Conservation (phyloP, 2,797 vertebrate genomes). For the Leucoraja ocellata region DNA sequence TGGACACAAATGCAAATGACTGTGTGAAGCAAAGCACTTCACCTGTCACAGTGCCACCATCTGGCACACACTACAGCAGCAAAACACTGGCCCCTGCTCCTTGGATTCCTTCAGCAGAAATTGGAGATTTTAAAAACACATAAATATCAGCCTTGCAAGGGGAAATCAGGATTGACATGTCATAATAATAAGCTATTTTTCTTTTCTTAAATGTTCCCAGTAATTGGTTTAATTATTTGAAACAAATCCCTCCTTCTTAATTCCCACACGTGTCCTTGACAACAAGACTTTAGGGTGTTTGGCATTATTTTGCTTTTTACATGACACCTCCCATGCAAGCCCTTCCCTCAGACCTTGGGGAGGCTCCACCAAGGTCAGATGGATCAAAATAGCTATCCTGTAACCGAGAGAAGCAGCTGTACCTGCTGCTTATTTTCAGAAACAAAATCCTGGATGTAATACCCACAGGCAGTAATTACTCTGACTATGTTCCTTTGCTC, state of each 20-base stretch:
- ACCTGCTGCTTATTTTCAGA: conserved; percentile 47
- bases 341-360: conserved; percentile 47
- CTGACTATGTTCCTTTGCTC: conserved; percentile 52
- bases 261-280: conserved; percentile 75
- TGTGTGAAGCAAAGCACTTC: conserved; percentile 52
- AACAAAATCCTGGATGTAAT: conserved; percentile 44
- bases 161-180: conserved; percentile 80
- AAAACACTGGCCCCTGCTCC: conserved; percentile 48
- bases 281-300: conserved; percentile 62
- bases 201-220: conserved; percentile 73
- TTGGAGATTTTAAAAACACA: conserved; percentile 48
- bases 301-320: conserved; percentile 61
- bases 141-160: conserved; percentile 52
- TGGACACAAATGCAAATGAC: conserved; percentile 58
- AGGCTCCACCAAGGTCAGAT: conserved; percentile 52
- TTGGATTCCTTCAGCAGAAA: conserved; percentile 47
- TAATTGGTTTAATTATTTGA: conserved; percentile 88
- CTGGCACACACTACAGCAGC: conserved; percentile 61
- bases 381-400: conserved; percentile 55
- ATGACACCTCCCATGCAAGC: conserved; percentile 42
- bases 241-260: conserved; percentile 78
- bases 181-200: conserved; percentile 65
- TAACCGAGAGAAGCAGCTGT: conserved; percentile 48
- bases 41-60: conserved; percentile 56
- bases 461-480: conserved; percentile 42